phyloP scores from a whole-genome alignment of 2,113 vertebrate genomes.

The Bos indicus region DNA sequence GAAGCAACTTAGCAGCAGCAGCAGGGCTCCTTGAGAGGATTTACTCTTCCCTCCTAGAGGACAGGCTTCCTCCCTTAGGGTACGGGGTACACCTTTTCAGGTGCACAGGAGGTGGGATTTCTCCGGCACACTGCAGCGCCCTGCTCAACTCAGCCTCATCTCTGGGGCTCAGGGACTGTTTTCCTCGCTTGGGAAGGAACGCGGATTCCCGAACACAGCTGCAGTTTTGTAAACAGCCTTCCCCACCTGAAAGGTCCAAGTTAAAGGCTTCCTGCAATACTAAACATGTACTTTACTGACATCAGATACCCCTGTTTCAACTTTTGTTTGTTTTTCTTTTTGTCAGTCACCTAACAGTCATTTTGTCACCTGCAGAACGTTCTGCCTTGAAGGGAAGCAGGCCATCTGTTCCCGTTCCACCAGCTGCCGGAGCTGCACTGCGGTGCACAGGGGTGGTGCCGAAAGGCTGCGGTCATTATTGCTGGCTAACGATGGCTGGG shows the following conservation, averaged over 20 bases:
- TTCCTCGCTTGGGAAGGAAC: neutral
- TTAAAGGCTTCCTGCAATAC: neutral
- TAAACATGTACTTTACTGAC: neutral
- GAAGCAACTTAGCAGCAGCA: too few species aligned
- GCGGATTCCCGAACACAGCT: neutral
- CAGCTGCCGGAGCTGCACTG: conserved; percentile 37
- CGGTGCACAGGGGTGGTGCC: neutral
- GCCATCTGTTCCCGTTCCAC: conserved; percentile 33
- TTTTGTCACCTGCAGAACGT: conserved; percentile 64
- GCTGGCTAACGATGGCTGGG: conserved; percentile 17
- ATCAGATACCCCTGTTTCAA: neutral
- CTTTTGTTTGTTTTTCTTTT: conserved; percentile 48
- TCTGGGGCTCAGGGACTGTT: neutral
- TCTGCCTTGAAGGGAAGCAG: conserved; percentile 39
- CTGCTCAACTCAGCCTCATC: neutral
- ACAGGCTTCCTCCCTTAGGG: neutral
- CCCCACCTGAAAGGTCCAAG: neutral
- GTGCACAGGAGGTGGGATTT: neutral
- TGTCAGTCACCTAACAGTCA: conserved; percentile 40
- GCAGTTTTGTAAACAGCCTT: neutral
- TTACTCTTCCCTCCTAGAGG: neutral
- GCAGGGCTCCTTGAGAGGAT: neutral
- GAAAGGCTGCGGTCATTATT: conserved; percentile 39
- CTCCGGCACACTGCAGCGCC: neutral
- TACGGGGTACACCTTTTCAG: neutral